Percentiles rank a stretch among this genome's conserved stretches.
Evolutionary conservation across 2,797 vertebrate genomes (phyloP).

Genomic region (Enteromius treurensis): DNA sequence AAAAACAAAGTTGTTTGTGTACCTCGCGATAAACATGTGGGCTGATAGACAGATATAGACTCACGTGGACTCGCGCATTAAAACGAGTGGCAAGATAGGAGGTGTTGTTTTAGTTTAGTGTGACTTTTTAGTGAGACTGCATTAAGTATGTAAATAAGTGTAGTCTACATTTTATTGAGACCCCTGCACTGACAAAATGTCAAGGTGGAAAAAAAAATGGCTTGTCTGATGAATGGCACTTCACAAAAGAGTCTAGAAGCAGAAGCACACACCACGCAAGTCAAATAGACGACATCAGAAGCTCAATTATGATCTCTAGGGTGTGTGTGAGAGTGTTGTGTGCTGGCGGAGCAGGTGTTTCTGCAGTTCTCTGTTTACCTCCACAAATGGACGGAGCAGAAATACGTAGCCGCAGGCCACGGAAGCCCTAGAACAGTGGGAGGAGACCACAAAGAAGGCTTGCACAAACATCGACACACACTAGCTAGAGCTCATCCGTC

Average conservation of each 20-base stretch:
- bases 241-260: conserved; percentile 43
- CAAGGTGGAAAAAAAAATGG: conserved; percentile 11
- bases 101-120: background rate
- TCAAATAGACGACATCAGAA: conserved; percentile 33
- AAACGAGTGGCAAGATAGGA: background rate
- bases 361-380: conserved; percentile 47
- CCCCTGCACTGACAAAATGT: conserved; percentile 36
- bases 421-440: conserved; percentile 48
- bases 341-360: conserved; percentile 55
- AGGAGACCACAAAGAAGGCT: conserved; percentile 41
- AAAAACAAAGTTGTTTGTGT: conserved; percentile 57
- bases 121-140: conserved; percentile 23
- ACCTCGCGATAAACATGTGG: conserved; percentile 28
- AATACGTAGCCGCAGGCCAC: conserved; percentile 44
- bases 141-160: background rate
- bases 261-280: background rate
- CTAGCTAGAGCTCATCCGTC: conserved; percentile 37
- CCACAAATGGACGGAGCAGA: conserved; percentile 36
- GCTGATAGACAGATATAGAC: conserved; percentile 21
- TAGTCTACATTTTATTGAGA: conserved; percentile 9
- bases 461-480: conserved; percentile 33
- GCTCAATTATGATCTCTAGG: conserved; percentile 38
- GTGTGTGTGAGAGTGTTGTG: conserved; percentile 14
- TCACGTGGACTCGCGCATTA: background rate
- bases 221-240: conserved; percentile 56